Evolutionary conservation across 2,113 vertebrate genomes (phyloP).

Genomic region (Myrmecobius fasciatus): DNA sequence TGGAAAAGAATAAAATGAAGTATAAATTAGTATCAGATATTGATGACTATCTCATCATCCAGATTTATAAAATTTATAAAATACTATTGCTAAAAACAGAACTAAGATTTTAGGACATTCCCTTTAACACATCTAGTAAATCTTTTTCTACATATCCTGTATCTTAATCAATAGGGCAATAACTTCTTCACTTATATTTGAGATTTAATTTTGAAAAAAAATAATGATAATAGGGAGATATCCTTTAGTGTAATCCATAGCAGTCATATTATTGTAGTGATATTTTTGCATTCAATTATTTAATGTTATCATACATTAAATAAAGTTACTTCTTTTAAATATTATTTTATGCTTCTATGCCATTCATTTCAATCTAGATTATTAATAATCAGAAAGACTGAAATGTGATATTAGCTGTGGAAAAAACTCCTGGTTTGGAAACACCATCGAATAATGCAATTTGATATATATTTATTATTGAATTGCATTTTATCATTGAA

Average conservation of each 20-base stretch:
- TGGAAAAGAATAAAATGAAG: not conserved
- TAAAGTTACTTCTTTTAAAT: not conserved
- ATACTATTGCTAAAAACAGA: not conserved
- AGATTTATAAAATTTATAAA: not conserved
- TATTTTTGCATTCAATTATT: not conserved
- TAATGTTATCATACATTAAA: not conserved
- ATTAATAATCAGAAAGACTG: not conserved
- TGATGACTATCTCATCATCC: too few species aligned
- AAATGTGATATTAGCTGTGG: not conserved
- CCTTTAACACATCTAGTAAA: not conserved
- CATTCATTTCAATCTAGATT: not conserved
- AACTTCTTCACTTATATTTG: not conserved
- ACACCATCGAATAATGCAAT: not conserved
- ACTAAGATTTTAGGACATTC: not conserved
- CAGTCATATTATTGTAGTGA: not conserved
- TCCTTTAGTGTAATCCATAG: too few species aligned
- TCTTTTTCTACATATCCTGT: not conserved
- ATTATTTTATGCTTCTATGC: not conserved
- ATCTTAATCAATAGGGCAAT: not conserved
- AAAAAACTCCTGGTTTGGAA: not conserved
- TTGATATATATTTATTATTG: not conserved
- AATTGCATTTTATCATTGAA: not conserved
- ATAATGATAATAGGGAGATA: not conserved
- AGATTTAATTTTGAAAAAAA: not conserved
- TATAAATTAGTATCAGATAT: not conserved